phyloP scores from a whole-genome alignment of 2,797 vertebrate genomes.

The Aulostomus chinensis region DNA sequence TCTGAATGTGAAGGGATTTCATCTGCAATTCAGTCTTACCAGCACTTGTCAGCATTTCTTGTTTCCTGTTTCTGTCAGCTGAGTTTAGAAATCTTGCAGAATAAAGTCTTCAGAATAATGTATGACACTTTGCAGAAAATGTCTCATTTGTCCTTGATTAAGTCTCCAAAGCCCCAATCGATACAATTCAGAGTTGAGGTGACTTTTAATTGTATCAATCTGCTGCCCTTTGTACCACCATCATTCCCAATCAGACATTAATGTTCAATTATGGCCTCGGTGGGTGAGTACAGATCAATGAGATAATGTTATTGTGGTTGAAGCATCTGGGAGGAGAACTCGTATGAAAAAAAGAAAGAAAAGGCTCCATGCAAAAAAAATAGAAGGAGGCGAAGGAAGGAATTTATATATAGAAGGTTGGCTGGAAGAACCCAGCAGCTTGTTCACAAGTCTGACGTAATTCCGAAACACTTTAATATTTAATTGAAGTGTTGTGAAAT shows the following conservation, averaged over 20 bases:
- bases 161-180: conserved; percentile 50
- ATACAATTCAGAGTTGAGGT: conserved; percentile 50
- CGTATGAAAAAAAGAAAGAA: not conserved
- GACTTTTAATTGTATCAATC: conserved; percentile 53
- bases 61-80: no score
- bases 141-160: conserved; percentile 48
- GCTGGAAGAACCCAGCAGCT: conserved; percentile 58
- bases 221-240: conserved; percentile 45
- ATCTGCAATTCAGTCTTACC: no score
- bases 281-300: conserved; percentile 40
- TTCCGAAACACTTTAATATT: conserved; percentile 75
- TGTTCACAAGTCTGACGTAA: conserved; percentile 75
- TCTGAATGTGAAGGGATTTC: no score
- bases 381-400: not conserved
- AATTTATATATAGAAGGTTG: conserved; percentile 30
- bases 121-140: conserved; percentile 13
- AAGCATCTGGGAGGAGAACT: conserved; percentile 5
- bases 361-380: not conserved
- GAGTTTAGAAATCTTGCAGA: no score
- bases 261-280: conserved; percentile 53
- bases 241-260: conserved; percentile 47
- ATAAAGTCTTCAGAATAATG: no score
- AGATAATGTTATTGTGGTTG: conserved; percentile 18
- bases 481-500: conserved; percentile 73
- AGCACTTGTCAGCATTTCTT: no score